Conservation (phyloP, 2,113 vertebrate species). For the Hippolais icterina region DNA sequence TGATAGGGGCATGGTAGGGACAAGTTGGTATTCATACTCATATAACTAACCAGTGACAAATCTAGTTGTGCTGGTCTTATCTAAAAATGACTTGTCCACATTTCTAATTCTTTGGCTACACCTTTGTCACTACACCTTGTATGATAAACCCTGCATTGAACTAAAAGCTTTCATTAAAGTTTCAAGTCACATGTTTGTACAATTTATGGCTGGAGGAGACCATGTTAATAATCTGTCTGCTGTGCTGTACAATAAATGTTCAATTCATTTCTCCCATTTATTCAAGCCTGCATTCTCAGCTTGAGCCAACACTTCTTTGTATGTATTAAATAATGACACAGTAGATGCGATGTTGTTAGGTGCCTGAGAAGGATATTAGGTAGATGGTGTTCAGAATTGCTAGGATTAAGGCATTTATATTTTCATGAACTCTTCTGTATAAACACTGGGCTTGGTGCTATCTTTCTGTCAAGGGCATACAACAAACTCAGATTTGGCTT, state of each 20-base stretch:
- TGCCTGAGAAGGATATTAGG: background rate
- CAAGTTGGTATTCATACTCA: background rate
- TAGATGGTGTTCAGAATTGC: background rate
- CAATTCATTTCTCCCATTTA: background rate
- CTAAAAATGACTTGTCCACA: background rate
- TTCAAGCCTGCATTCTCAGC: background rate
- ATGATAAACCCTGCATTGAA: background rate
- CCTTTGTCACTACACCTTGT: background rate
- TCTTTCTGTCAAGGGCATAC: conserved; percentile 15
- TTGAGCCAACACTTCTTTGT: background rate
- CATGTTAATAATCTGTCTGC: background rate
- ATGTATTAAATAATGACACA: background rate
- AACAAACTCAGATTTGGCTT: background rate
- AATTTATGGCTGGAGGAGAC: background rate
- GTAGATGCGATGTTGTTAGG: background rate
- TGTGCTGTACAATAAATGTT: background rate
- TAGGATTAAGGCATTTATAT: background rate
- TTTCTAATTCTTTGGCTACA: background rate
- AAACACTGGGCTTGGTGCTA: background rate
- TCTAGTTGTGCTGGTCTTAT: background rate
- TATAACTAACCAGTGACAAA: background rate
- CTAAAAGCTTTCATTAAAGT: background rate
- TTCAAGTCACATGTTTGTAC: background rate
- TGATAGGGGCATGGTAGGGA: background rate
- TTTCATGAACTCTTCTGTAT: background rate